Base-by-base conservation (phyloP, 2,888 invertebrate genomes). In the Heliconius ismenius region DNA sequence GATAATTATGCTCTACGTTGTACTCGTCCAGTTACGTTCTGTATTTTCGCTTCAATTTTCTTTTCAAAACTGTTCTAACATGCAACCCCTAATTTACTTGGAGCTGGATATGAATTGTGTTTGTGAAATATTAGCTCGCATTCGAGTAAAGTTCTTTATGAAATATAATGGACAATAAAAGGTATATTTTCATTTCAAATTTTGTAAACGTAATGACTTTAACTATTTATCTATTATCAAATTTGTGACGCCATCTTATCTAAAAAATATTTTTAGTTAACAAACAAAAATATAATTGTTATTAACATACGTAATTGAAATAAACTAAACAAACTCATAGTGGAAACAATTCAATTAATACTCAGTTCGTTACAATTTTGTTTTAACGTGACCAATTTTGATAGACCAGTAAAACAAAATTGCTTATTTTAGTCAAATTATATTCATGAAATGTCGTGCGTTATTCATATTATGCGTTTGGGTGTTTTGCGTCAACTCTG, bases 1-100 rank as follows among this genome's bases (percentile, higher is more conserved):
- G 77, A 83, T 85, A 88, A 89, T 89, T 87, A 87, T 80, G 63
- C 49, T 3, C n/a, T 39, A 72, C 39, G 24, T n/a, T 26, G n/a
- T 58, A n/a, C 69, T 39, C 15, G 60, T 62, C 39, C 39, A 62
- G 36, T 73, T 62, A 43, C 62, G 73, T 11, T 18, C 9, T 10
- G 18, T 18, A 36, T 39, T 10, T 72, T 62, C 72, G 18, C 39
- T 39, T 58, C 58, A 72, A 72, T 58, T 62, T 62, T 58, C 72
- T 72, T 73, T 73, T 43, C 62, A 62, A 73, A 73, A 73, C 24
- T 73, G 54, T 72, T 72, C 60, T 62, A 72, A 62, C 58, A 73
- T 39, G 62, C 60, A 24, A 60, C 32, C n/a, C 60, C 32, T 72
- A 32, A 60, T 60, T 72, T 72, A 32, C 36, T 24, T 36, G 13